phyloP scores from a whole-genome alignment of 2,888 invertebrate species.

The Caenorhabditis japonica region DNA sequence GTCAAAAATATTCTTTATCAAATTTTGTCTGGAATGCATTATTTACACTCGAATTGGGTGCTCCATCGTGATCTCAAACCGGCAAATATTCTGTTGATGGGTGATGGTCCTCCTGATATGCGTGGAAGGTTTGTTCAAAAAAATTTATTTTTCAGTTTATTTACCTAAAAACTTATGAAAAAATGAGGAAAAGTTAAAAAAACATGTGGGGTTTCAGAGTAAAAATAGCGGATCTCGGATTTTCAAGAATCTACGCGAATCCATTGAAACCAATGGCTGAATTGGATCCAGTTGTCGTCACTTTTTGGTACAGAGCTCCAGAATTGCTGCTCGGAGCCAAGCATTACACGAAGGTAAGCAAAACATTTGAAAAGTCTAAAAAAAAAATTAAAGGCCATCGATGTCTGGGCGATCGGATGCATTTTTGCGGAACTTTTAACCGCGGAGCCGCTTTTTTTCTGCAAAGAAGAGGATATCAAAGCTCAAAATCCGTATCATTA shows the following conservation, averaged over 20 bases:
- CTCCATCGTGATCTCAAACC: slow-evolving; percentile 88
- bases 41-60: slow-evolving; percentile 98
- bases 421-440: slow-evolving; percentile 99
- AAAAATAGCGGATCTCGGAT: slow-evolving; percentile 93
- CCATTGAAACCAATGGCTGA: slow-evolving; percentile 97
- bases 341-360: slow-evolving; percentile 76
- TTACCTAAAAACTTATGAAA: not conserved
- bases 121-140: slow-evolving; percentile 85
- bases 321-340: slow-evolving; percentile 82
- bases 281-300: slow-evolving; percentile 98
- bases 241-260: slow-evolving; percentile 96
- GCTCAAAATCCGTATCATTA: slow-evolving; percentile 96
- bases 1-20: slow-evolving; percentile 97
- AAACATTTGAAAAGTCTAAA: not conserved
- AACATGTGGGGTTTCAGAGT: slow-evolving; percentile 60
- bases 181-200: not conserved
- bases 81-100: slow-evolving; percentile 99
- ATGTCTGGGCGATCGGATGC: slow-evolving; percentile 81
- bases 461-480: slow-evolving; percentile 98
- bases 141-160: too few species aligned
- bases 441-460: slow-evolving; percentile 98
- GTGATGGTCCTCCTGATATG: slow-evolving; percentile 89
- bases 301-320: slow-evolving; percentile 98
- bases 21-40: slow-evolving; percentile 94
- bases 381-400: slow-evolving; percentile 67